These are phyloP conservation scores for Psephotus haematonotus DNA, from an alignment of 2,113 vertebrate species.

Conservation along the genomic window DNA sequence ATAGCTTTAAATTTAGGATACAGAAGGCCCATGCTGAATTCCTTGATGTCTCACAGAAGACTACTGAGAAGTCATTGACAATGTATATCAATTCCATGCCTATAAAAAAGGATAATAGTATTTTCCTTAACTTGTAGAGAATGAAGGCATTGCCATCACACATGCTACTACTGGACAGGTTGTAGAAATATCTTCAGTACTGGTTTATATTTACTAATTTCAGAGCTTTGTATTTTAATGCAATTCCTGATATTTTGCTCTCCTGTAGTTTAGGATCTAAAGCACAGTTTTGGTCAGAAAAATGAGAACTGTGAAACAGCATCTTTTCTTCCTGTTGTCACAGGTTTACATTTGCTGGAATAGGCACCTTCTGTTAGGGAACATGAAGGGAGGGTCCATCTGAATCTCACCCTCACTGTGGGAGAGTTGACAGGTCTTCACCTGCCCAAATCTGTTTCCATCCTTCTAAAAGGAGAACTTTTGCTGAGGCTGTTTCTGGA, in stretches of 20 bases:
- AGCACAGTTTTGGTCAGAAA: neutral
- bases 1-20: neutral
- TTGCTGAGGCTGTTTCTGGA: neutral
- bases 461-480: neutral
- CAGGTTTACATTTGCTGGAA: neutral
- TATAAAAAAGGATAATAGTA: neutral
- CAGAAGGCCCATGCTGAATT: neutral
- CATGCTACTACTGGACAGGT: neutral
- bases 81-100: neutral
- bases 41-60: neutral
- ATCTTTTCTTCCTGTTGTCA: neutral
- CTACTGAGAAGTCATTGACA: neutral
- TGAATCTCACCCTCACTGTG: neutral
- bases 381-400: accelerated
- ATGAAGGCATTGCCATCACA: neutral
- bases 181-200: neutral
- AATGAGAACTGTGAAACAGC: neutral
- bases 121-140: neutral
- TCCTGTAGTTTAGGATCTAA: neutral
- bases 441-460: neutral
- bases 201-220: neutral
- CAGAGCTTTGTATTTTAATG: neutral
- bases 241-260: neutral
- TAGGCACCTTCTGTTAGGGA: neutral
- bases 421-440: neutral